These are phyloP conservation scores for Eubasilissa regina DNA, from an alignment of 1,140 invertebrate genomes.

Conservation along the genomic window DNA sequence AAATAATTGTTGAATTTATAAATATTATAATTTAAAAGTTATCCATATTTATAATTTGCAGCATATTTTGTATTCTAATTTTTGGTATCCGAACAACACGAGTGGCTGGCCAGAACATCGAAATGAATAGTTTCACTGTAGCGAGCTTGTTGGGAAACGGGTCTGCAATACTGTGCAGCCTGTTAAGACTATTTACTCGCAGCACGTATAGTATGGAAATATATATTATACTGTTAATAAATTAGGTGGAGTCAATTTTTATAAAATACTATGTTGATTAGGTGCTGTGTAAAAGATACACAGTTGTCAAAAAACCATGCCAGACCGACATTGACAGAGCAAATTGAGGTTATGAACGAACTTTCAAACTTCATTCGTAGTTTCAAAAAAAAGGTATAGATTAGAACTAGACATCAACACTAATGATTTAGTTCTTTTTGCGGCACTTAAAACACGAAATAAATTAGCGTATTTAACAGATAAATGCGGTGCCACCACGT, in stretches of 20 bases:
- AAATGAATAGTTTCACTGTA: conserved; percentile 36
- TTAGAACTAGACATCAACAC: too few relatives aligned
- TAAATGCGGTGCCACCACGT: conserved; percentile 27
- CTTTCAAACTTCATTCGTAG: too few relatives aligned
- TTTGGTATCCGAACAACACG: conserved; percentile 37
- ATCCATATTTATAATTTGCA: too few relatives aligned
- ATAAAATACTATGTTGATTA: too few relatives aligned
- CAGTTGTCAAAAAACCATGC: neutral
- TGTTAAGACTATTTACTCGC: conserved; percentile 43
- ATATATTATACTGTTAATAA: too few relatives aligned
- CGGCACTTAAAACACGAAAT: too few relatives aligned
- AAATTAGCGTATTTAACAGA: too few relatives aligned
- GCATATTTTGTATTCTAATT: conserved; percentile 21
- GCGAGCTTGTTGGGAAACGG: conserved; percentile 34
- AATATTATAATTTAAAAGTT: too few relatives aligned
- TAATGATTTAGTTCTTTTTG: too few relatives aligned
- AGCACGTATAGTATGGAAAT: neutral
- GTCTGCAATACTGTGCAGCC: conserved; percentile 32
- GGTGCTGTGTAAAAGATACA: too few relatives aligned
- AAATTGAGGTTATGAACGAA: conserved; percentile 28
- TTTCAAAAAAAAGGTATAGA: too few relatives aligned
- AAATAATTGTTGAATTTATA: neutral
- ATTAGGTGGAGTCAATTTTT: too few relatives aligned
- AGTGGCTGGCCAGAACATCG: conserved; percentile 20
- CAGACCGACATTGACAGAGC: conserved; percentile 35